Conservation (phyloP, 2,888 invertebrate genomes). For the Tetanocera ferruginea region DNA sequence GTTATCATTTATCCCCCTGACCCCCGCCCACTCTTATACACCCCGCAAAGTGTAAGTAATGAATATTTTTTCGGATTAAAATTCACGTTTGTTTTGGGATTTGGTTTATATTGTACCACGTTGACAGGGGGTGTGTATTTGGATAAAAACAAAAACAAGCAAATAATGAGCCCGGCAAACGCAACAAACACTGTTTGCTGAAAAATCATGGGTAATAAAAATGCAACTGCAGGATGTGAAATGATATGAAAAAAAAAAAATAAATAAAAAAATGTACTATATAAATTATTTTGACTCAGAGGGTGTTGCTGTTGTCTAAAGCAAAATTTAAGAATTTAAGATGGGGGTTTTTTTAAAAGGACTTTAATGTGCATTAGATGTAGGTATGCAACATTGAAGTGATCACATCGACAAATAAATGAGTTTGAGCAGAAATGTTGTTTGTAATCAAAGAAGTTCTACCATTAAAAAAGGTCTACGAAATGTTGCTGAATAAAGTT, state of each 20-base stretch:
- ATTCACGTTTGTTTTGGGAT: slow-evolving; percentile 33
- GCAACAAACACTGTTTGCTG: slow-evolving; percentile 34
- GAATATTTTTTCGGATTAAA: slow-evolving; percentile 41
- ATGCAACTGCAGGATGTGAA: slow-evolving; percentile 44
- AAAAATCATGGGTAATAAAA: slow-evolving; percentile 52
- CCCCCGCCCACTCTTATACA: neutral
- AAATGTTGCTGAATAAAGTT: too few species aligned
- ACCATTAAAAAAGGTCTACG: too few species aligned
- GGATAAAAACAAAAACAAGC: slow-evolving; percentile 17
- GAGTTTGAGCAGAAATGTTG: neutral
- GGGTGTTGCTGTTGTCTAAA: neutral
- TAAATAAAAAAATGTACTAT: too few species aligned
- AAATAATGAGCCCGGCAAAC: neutral
- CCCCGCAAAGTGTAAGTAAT: slow-evolving; percentile 40
- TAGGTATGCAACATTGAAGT: too few species aligned
- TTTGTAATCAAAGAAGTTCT: neutral
- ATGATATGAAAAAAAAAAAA: slow-evolving; percentile 40
- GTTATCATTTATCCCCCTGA: neutral
- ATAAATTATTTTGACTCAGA: slow-evolving; percentile 45
- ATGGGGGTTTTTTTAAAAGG: slow-evolving; percentile 21
- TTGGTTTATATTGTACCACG: neutral
- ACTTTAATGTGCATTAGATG: slow-evolving; percentile 37
- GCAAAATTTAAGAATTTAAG: slow-evolving; percentile 28
- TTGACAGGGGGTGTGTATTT: slow-evolving; percentile 27
- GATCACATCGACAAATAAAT: too few species aligned